Evolutionary conservation across 2,797 vertebrate species (phyloP).

Genomic region (Nannoperca obscura): DNA sequence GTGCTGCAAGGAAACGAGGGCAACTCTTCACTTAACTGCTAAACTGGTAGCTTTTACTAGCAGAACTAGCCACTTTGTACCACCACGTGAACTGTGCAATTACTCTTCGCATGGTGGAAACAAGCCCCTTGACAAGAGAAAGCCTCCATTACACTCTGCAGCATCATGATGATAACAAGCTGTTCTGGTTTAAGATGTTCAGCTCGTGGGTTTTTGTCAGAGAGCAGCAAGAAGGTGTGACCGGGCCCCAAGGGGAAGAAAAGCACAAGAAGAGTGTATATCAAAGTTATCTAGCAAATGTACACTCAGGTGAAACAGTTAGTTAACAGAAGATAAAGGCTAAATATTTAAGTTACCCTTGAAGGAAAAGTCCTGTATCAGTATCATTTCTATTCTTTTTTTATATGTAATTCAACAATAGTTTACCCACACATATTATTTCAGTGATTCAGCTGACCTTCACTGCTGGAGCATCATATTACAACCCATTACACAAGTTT

Average conservation of each 20-base stretch:
- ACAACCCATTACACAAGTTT: not conserved
- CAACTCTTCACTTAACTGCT: not conserved
- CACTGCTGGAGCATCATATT: not conserved
- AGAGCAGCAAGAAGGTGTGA: not conserved
- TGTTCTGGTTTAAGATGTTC: constrained; percentile 34
- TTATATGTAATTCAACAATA: not conserved
- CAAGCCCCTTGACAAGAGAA: constrained; percentile 14
- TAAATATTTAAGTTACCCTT: not conserved
- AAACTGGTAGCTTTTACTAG: constrained; percentile 32
- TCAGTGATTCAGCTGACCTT: not conserved
- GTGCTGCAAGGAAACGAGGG: not conserved
- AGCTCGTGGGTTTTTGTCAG: not conserved
- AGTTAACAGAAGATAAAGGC: not conserved
- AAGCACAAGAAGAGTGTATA: not conserved
- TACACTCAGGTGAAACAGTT: not conserved
- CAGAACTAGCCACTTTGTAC: constrained; percentile 19
- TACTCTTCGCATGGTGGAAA: constrained; percentile 25
- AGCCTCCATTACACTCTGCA: not conserved
- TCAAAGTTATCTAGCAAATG: not conserved
- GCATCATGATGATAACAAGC: not conserved
- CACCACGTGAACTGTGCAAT: not conserved
- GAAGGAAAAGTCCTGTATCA: too few species aligned
- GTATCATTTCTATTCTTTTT: not conserved
- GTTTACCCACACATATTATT: not conserved
- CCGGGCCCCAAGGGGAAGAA: not conserved